Evolutionary conservation across 2,888 invertebrate species (phyloP).

Genomic region (Allygus modestus): DNA sequence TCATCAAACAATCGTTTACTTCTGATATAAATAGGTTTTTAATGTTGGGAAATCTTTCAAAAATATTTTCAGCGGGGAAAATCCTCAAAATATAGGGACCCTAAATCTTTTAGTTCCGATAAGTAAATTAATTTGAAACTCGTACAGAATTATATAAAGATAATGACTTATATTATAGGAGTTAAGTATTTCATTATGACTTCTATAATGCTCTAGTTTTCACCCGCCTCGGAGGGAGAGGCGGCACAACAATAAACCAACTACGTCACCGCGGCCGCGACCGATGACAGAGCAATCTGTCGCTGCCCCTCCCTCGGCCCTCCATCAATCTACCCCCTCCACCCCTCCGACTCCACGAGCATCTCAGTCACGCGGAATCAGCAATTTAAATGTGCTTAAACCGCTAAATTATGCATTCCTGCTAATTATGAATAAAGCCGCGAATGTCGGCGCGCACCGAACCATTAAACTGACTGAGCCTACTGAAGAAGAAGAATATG

Average conservation of each 20-base stretch:
- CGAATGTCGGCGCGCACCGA: neutral
- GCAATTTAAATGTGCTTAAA: neutral
- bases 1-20: no score
- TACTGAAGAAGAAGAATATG: neutral
- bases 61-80: no score
- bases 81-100: no score
- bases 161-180: no score
- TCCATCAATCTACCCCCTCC: neutral
- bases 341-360: neutral
- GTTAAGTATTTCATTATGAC: no score
- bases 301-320: neutral
- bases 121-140: no score
- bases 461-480: neutral
- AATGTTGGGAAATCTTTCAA: no score
- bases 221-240: no score
- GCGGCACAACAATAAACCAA: conserved; percentile 5
- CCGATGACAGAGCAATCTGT: neutral
- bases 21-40: no score
- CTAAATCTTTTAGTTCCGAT: no score
- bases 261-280: neutral
- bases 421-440: neutral
- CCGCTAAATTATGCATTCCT: conserved; percentile 29
- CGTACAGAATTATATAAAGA: no score
- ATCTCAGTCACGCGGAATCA: neutral
- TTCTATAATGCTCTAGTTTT: no score